Base-by-base conservation (phyloP, 92 coral and sea anemone genomes). In the Hydrozoanthus gracilis region DNA sequence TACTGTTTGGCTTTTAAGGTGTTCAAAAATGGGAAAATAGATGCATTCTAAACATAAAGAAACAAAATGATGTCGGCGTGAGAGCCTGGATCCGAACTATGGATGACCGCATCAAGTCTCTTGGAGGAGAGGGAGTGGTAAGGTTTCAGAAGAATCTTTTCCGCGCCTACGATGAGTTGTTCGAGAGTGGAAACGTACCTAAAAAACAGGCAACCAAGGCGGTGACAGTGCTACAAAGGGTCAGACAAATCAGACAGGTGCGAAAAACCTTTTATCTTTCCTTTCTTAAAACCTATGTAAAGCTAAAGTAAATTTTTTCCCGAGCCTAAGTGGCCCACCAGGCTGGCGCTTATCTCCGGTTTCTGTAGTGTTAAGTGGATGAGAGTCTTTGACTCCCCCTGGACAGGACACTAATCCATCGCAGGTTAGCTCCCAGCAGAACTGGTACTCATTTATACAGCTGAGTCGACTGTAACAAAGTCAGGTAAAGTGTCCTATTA, bases 91-190 rank as follows among this genome's bases (percentile, higher is more conserved):
- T 93, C 73, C 89, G 89, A 44, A 96, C 95, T 71, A 96, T 96
- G 99, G 99, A 96, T 82, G 86, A 91, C 48, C 91, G 99, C 68
- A 96, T 96, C 61, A 90, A 89, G 87, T 92, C 93, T 64, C 91
- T 96, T 6, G 99, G 99, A 1, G 99, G 99, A 79, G 97, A 96
- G 83, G 99, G 99, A 60, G 99, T 96, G 2, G 78, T 93, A 48
- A 91, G 99, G 51, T 96, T 96, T 89, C 87, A 95, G 76, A 88
- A 94, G 49, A 96, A 96, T 76, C 82, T 96, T 50, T 96, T 96
- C 93, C 98, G 98, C 66, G 99, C 99, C 5, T 96, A 95, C 71
- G 95, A 95, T 77, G 99, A 98, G 51, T 48, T 96, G 86, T 96
- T 96, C 78, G 97, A 95, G 47, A 94, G 95, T 67, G 79, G 92